These are phyloP conservation scores for Atractosteus spatula DNA, from an alignment of 2,113 vertebrate species.

Conservation along the genomic window DNA sequence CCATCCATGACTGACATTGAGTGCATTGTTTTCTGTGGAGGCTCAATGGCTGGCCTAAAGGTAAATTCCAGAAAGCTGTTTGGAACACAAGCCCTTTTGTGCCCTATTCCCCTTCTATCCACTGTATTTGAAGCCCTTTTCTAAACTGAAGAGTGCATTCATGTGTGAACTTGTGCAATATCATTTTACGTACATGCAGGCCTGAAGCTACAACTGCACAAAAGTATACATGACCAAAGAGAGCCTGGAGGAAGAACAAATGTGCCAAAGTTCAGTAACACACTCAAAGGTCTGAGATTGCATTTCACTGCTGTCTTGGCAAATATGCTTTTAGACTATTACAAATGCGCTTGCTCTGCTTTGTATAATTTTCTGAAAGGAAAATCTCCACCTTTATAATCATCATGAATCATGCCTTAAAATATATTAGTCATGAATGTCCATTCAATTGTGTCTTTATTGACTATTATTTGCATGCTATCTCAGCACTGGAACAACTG, in stretches of 20 bases:
- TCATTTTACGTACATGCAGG: conserved; percentile 58
- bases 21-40: conserved; percentile 74
- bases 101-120: conserved; percentile 44
- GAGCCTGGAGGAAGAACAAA: neutral
- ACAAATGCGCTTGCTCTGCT: neutral
- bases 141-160: conserved; percentile 61
- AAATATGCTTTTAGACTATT: neutral
- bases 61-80: conserved; percentile 80
- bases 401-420: too few species aligned
- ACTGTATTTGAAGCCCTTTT: conserved; percentile 54
- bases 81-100: conserved; percentile 86
- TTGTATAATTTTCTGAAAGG: neutral
- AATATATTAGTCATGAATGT: too few species aligned
- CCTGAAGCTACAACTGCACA: conserved; percentile 25
- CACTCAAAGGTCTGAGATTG: neutral
- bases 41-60: conserved; percentile 72
- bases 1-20: conserved; percentile 83
- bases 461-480: too few species aligned
- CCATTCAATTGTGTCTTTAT: too few species aligned
- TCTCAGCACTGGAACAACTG: too few species aligned
- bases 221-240: conserved; percentile 7
- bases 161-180: conserved; percentile 74
- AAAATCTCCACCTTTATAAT: too few species aligned
- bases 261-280: neutral
- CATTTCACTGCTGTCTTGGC: neutral